Evolutionary conservation across 1,140 invertebrate species (phyloP), one percentile per base, ranked within the genome.

Genomic region (Philopotamus ludificatus): DNA sequence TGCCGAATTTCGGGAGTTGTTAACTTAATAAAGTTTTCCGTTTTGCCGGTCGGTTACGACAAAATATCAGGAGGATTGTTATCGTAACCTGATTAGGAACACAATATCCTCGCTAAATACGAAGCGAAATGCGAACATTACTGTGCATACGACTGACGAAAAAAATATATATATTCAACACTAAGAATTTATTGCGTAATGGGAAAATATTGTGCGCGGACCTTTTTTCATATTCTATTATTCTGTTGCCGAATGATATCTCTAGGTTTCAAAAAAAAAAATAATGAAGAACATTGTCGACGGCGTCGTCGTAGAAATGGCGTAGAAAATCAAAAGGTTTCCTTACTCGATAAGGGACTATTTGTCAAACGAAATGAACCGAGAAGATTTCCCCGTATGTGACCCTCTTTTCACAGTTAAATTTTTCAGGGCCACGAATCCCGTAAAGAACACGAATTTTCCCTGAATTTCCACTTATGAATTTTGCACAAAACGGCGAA

Each of bases 331-430:
- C 54, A 57, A 57, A 57, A 57, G 54, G 39, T 57, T 57, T 42
- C 23, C 54, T 57, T 42, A 57, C 26, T 25, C 51, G 12, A 55
- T 55, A 23, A n/a, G 28, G 28, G 51, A 26, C 39, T 57, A 57
- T 57, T 57, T 57, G 54, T 57, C 54, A 57, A 57, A 57, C 23
- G 54, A 57, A 57, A 57, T 57, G 54, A 57, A 57, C 54, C 54
- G 54, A 42, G 34, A 57, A 57, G 42, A 42, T 57, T 34, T 39
- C 20, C 39, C 54, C 54, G 34, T 57, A 54, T 34, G 54, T 15
- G 54, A 57, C 34, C 34, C 10, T 20, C 28, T 57, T 42, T 42
- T 2, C 28, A 12, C 28, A n/a, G n/a, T n/a, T n/a, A n/a, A n/a
- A n/a, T n/a, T n/a, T n/a, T n/a, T n/a, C n/a, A n/a, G n/a, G n/a